Evolutionary conservation across 2,113 vertebrate species (phyloP).

Genomic region (Drymodes brunneopygia): DNA sequence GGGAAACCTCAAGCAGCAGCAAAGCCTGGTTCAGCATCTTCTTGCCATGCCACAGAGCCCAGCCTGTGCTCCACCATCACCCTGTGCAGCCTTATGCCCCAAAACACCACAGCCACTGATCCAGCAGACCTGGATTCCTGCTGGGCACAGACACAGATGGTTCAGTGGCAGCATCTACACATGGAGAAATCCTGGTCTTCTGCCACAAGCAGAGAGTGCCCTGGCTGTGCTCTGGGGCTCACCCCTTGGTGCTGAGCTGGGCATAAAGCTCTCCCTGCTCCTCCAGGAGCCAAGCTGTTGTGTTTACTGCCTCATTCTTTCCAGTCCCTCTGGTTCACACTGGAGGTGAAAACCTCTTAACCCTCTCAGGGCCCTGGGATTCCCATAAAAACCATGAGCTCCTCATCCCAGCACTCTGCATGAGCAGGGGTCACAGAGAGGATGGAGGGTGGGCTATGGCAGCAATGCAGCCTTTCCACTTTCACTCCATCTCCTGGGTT

Average conservation of each 20-base stretch:
- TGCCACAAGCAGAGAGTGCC: background rate
- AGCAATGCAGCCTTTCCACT: background rate
- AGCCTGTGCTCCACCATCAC: background rate
- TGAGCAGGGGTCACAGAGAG: accelerated
- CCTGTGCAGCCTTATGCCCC: accelerated
- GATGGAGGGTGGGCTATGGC: background rate
- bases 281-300: accelerated
- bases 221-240: background rate
- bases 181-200: background rate
- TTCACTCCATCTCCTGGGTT: background rate
- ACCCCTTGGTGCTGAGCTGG: background rate
- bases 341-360: background rate
- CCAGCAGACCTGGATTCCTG: background rate
- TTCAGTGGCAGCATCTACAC: background rate
- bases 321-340: background rate
- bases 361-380: background rate
- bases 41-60: background rate
- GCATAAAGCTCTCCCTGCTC: background rate
- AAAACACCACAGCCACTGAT: background rate
- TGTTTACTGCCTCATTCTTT: background rate
- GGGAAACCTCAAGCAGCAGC: background rate
- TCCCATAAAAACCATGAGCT: background rate
- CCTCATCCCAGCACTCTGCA: accelerated
- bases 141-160: background rate
- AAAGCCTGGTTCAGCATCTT: background rate